Base-by-base conservation (phyloP, 1,140 invertebrate genomes). In the Drosophila murphyi region DNA sequence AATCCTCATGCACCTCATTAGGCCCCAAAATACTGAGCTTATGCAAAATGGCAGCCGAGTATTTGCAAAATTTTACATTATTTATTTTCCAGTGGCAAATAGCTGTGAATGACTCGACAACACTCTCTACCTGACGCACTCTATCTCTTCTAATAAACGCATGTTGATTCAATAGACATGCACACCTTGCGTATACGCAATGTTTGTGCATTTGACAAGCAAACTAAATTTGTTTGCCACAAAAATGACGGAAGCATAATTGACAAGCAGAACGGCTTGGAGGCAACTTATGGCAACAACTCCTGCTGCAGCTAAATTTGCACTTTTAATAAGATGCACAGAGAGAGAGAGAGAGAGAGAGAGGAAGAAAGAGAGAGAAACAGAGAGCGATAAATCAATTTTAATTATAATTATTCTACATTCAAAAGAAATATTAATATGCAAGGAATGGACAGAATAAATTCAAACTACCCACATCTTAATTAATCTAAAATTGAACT, bases 201-300 rank as follows among this genome's bases (percentile, higher is more conserved):
- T 79, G 72, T n/a, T 34, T 71, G 69, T 88, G 77, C 85, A 88
- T 89, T 89, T 83, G 76, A 87, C 69, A 88, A 88, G 83, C 80
- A 88, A 87, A 87, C 77, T 83, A 87, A 80, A 83, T 80, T 62
- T 71, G 80, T 55, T 48, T 55, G 72, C 72, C 72, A 62, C 72
- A 64, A 73, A 86, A 87, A 87, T 87, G 68, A 60, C 75, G 62
- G 60, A 62, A 68, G 12, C 64, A 68, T 69, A 60, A 82, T 62
- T 87, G 83, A 70, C 64, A 62, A 67, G 75, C 37, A 52, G 31
- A 47, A 41, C n/a, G 20, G 57, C 12, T 10, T 10, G 29, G 39
- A 7, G 12, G 59, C 20, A 20, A 45, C 37, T 29, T 10, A 41
- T 45, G 39, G 39, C 39, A 20, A 20, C 20, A 20, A 3, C 83